Conservation (phyloP, 2,113 vertebrate genomes). For the Smithornis capensis region DNA sequence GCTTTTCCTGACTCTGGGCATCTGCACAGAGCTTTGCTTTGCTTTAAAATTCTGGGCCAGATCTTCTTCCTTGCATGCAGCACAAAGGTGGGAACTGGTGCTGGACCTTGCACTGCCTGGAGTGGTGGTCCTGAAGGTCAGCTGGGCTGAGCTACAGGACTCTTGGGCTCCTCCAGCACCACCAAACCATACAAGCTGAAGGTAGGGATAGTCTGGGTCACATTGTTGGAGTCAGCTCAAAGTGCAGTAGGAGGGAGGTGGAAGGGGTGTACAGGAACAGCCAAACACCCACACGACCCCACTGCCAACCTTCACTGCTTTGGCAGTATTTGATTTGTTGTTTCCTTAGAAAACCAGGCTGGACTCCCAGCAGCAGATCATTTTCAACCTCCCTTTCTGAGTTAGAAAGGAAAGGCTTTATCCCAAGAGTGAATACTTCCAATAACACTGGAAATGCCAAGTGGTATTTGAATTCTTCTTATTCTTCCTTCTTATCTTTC, state of each 20-base stretch:
- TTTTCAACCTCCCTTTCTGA: neutral
- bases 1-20: neutral
- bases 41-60: neutral
- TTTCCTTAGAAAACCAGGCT: conserved; percentile 37
- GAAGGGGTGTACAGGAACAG: neutral
- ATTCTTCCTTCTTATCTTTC: neutral
- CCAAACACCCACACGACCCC: conserved; percentile 13
- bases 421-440: neutral
- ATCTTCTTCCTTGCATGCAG: neutral
- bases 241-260: neutral
- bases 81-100: neutral
- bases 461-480: neutral
- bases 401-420: neutral
- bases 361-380: neutral
- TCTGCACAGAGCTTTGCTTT: neutral
- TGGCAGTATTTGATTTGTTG: neutral
- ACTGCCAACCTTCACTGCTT: neutral
- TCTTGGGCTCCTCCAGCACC: neutral
- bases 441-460: fast-evolving
- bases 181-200: fast-evolving
- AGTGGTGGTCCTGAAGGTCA: neutral
- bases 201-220: neutral
- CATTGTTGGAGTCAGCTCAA: neutral
- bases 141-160: fast-evolving
- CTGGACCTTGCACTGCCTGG: neutral